Evolutionary conservation across 2,797 vertebrate species (phyloP).

Genomic region (Mormyrops boulengeri): DNA sequence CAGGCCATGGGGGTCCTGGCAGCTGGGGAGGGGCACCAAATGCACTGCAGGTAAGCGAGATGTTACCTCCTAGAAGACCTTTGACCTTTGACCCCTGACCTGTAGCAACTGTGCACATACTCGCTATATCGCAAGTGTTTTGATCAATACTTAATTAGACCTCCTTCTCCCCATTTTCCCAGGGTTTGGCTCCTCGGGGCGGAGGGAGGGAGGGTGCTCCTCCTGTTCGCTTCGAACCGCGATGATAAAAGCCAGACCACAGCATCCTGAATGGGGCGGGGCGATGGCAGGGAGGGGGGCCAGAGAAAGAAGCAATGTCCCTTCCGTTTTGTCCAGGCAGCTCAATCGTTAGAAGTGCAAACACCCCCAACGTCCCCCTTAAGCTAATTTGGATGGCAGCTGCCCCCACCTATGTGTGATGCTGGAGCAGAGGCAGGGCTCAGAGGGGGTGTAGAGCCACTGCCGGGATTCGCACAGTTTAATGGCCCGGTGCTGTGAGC

Average conservation of each 20-base stretch:
- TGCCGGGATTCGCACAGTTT: background rate
- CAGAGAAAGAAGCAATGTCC: background rate
- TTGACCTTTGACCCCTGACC: too few species aligned
- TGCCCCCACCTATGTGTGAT: background rate
- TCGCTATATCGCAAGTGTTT: background rate
- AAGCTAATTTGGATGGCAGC: background rate
- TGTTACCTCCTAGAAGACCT: background rate
- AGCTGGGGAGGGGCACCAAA: background rate
- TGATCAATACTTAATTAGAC: slow-evolving; percentile 11
- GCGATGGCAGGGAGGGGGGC: background rate
- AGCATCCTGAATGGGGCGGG: too few species aligned
- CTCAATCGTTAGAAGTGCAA: background rate
- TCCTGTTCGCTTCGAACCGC: background rate
- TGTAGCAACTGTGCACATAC: background rate
- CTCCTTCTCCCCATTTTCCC: background rate
- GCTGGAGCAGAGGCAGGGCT: background rate
- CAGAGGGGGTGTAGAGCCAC: background rate
- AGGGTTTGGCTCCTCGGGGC: background rate
- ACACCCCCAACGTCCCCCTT: background rate
- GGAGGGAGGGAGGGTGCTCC: background rate
- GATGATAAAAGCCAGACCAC: background rate
- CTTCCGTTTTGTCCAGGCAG: background rate
- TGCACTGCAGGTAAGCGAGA: background rate
- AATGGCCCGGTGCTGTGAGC: background rate
- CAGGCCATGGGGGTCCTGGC: background rate